phyloP scores from a whole-genome alignment of 1,140 invertebrate genomes.

The Colletes latitarsis region DNA sequence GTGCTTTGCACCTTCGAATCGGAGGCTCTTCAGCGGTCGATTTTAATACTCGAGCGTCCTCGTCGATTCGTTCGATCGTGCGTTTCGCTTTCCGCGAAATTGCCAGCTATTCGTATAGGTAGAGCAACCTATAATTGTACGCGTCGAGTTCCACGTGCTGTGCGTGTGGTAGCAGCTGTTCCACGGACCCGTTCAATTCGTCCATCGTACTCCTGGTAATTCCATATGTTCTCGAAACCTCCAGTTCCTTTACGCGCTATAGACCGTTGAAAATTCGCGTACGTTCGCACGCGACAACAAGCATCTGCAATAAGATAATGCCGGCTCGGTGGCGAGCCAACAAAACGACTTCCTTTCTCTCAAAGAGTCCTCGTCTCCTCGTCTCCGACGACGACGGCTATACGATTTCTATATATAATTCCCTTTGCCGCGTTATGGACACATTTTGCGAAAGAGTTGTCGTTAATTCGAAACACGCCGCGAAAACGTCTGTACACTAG shows the following conservation, averaged over 20 bases:
- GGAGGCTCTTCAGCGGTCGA: background rate
- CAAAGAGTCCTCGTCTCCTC: background rate
- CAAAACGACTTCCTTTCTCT: background rate
- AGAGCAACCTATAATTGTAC: conserved; percentile 27
- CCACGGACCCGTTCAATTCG: conserved; percentile 31
- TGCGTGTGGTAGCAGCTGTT: conserved; percentile 44
- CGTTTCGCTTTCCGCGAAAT: conserved; percentile 26
- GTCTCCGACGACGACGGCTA: conserved; percentile 37
- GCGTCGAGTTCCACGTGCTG: background rate
- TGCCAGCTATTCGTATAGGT: conserved; percentile 34
- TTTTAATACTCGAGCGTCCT: background rate
- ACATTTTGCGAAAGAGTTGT: conserved; percentile 15
- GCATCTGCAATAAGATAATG: conserved; percentile 39
- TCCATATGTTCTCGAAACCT: conserved; percentile 42
- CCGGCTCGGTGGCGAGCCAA: background rate
- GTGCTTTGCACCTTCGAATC: too few species aligned
- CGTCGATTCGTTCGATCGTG: background rate
- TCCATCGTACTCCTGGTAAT: conserved; percentile 22
- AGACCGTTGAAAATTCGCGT: conserved; percentile 48
- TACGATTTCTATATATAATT: conserved; percentile 40
- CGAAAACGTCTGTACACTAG: background rate
- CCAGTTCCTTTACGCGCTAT: conserved; percentile 17
- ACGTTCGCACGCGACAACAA: conserved; percentile 40
- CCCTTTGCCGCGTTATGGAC: conserved; percentile 22
- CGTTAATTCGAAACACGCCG: conserved; percentile 19